Base-by-base conservation (phyloP, 2,888 invertebrate genomes). In the Cetonia aurata region DNA sequence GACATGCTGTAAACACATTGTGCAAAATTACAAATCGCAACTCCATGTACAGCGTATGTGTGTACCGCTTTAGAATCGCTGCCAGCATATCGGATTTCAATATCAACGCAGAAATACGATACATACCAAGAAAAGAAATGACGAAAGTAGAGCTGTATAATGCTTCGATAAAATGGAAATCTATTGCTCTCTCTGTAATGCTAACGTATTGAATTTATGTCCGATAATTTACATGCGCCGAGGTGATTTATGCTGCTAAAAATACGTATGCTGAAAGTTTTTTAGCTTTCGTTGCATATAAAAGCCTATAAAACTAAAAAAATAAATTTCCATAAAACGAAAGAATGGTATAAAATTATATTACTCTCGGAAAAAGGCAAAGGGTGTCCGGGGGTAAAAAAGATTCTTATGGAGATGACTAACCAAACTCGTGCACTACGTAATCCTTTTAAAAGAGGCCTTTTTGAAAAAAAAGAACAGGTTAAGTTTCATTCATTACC, bases 401-500 rank as follows among this genome's bases (percentile, higher is more conserved):
- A 8, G 37, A 6, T 37, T 37, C 37, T 1, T 8, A 37, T 37
- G 8, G 10, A 6, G 33, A 10, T 10, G 6, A 37, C 8, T 37
- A 37, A 37, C 33, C 10, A 37, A 37, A 37, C 6, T 37, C 10
- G 6, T 10, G 6, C 37, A 37, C 1, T 37, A 37, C 37, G 9
- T 10, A 37, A 6, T 10, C 37, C 37, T 8, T 37, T 37, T 37
- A 6, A 37, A 37, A 8, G 4, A 37, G 8, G 10, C 37, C 37
- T 56, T 57, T 42, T 42, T 19, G 17, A 12, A 17, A 6, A 57
- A 42, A 57, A 42, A 6, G 42, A 57, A 57, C 19, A 42, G 41
- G 41, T 57, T 57, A 57, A 41, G 6, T 42, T 57, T 42, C 42
- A 57, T 57, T 57, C 42, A 57, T 4, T 57, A 57, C 19, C 42